These are phyloP conservation scores for Chaetodon trifasciatus DNA, from an alignment of 2,797 vertebrate species.

Conservation along the genomic window DNA sequence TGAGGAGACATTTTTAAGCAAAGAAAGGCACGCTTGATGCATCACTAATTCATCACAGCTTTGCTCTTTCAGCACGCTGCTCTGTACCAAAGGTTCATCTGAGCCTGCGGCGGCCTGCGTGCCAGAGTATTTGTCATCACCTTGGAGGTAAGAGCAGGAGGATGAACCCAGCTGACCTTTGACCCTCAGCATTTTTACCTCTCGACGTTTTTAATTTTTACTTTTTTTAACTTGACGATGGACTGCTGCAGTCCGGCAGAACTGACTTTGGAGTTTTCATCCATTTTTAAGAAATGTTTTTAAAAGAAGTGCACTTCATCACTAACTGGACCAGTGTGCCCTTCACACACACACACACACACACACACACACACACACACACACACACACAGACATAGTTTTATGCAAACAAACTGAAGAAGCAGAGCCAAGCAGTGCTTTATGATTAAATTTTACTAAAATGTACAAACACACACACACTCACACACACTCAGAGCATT, in stretches of 20 bases:
- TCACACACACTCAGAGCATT: slow-evolving; percentile 32
- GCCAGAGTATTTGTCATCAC: not conserved
- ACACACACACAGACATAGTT: slow-evolving; percentile 17
- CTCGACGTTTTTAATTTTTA: slow-evolving; percentile 15
- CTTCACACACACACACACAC: slow-evolving; percentile 22
- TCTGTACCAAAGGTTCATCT: not conserved
- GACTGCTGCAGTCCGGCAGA: slow-evolving; percentile 28
- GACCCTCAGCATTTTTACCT: slow-evolving; percentile 44
- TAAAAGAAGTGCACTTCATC: slow-evolving; percentile 73
- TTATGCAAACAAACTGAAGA: slow-evolving; percentile 59
- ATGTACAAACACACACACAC: not conserved
- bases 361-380: slow-evolving; percentile 35
- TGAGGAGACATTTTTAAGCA: not conserved
- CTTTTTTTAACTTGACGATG: slow-evolving; percentile 39
- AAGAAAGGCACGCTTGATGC: not conserved
- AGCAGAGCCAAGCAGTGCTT: slow-evolving; percentile 72
- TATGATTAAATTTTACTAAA: slow-evolving; percentile 29
- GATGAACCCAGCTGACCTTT: slow-evolving; percentile 37
- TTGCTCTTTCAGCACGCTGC: not conserved
- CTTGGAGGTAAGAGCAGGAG: slow-evolving; percentile 1
- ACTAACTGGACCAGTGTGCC: slow-evolving; percentile 47
- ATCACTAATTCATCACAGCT: not conserved
- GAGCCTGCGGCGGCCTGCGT: not conserved
- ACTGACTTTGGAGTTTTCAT: slow-evolving; percentile 45
- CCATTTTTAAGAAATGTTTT: slow-evolving; percentile 49